Percentiles rank a stretch among this genome's conserved stretches.
phyloP scores from a whole-genome alignment of 1,140 invertebrate species.

The Drosophila takahashii region DNA sequence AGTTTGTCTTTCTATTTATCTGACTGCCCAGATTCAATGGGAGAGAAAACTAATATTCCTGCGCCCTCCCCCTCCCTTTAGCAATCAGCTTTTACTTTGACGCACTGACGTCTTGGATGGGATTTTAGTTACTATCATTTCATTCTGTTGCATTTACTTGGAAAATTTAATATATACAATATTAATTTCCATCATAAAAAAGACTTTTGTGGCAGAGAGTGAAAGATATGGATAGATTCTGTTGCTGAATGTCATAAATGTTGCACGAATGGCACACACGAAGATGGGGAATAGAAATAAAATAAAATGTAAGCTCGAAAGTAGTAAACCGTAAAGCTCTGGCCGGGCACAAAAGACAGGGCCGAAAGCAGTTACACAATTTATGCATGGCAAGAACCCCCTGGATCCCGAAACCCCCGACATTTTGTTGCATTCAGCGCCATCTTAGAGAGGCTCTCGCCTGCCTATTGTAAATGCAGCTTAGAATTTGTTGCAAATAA shows the following conservation, averaged over 20 bases:
- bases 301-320: conserved; percentile 75
- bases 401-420: conserved; percentile 6
- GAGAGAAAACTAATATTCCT: conserved; percentile 15
- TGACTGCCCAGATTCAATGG: neutral
- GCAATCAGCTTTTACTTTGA: conserved; percentile 10
- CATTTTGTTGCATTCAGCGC: conserved; percentile 68
- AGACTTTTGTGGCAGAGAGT: conserved; percentile 27
- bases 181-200: conserved; percentile 77
- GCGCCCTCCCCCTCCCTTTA: neutral
- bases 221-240: conserved; percentile 20
- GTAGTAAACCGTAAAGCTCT: conserved; percentile 72
- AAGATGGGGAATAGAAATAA: conserved; percentile 44
- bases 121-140: conserved; percentile 16
- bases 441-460: conserved; percentile 23
- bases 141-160: conserved; percentile 44
- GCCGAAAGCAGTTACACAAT: conserved; percentile 75
- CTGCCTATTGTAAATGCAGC: conserved; percentile 78
- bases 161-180: conserved; percentile 76
- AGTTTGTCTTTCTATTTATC: neutral
- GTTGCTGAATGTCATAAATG: conserved; percentile 66
- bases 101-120: conserved; percentile 7
- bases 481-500: conserved; percentile 82
- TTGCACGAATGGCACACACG: conserved; percentile 44
- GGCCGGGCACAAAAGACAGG: conserved; percentile 50
- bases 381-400: conserved; percentile 67